Conservation (phyloP, 2,797 vertebrate species). For the Phataginus tricuspis region DNA sequence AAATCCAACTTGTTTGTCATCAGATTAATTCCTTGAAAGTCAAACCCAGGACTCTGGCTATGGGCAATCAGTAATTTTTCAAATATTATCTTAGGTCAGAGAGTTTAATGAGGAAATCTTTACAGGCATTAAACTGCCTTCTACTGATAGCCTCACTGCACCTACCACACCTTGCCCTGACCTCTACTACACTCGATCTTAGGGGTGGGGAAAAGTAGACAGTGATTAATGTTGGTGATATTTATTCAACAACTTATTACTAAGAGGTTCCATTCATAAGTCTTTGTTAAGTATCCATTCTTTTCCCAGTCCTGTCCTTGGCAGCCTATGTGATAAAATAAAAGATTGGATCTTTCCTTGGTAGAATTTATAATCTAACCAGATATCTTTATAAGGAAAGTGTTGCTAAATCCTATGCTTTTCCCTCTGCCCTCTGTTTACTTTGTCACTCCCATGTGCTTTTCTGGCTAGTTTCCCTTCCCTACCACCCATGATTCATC, state of each 20-base stretch:
- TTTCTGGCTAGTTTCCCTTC: constrained; percentile 32
- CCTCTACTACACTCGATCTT: neutral
- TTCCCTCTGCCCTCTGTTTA: neutral
- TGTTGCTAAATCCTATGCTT: neutral
- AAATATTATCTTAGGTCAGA: constrained; percentile 56
- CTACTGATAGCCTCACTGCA: neutral
- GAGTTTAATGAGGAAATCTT: constrained; percentile 58
- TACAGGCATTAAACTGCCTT: constrained; percentile 45
- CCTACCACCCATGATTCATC: neutral
- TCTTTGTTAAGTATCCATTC: neutral
- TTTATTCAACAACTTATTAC: constrained; percentile 37
- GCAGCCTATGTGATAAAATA: neutral
- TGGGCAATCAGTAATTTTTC: constrained; percentile 25
- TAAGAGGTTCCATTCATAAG: neutral
- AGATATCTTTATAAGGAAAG: constrained; percentile 18
- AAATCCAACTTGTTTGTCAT: constrained; percentile 48
- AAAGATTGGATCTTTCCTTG: neutral
- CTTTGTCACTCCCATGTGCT: neutral
- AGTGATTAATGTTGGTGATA: constrained; percentile 23
- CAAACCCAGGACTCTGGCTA: constrained; percentile 53
- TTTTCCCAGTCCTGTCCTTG: neutral
- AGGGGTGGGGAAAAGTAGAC: constrained; percentile 9
- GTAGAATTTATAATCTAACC: neutral
- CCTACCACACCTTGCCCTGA: constrained; percentile 22
- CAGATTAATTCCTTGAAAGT: constrained; percentile 50